Base-by-base conservation (phyloP, 92 coral and sea anemone species). In the Siderastrea siderea region DNA sequence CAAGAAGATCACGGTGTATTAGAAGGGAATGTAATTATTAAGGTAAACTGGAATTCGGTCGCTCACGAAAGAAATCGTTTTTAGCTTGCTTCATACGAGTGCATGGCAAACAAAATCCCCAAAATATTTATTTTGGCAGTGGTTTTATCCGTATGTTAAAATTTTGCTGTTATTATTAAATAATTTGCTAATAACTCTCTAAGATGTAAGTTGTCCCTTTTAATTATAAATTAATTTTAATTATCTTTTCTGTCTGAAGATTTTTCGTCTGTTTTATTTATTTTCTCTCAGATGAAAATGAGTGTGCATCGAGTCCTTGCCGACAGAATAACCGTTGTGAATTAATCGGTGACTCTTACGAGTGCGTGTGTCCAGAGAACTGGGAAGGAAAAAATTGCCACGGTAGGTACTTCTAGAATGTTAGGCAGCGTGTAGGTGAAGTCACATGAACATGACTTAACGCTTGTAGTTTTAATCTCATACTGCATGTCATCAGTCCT, bases 331-430 rank as follows among this genome's bases (percentile, higher is more conserved):
- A 53, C 5, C 10, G 14, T 5, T 57, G 81, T 1, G 6, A 77
- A 77, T 19, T 43, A 11, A 43, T 53, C 5, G 69, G 52, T 44
- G 81, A 77, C 68, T 57, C 81, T 58, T 77, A 13, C 7, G 55
- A 44, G 68, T 77, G 81, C 53, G 71, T 6, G 9, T 77, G 81
- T 61, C 54, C 68, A 26, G 68, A 58, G 50, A 47, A 14, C 48
- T 58, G 53, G 81, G 68, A 58, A 77, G 81, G 81, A 59, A 77
- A 58, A 15, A 45, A 17, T 15, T 77, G 81, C 45, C 46, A 76
- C 9, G 45, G 80, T 77, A 57, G 59, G 68, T 74, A 53, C 2
- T 17, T 44, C n/a, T n/a, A 17, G 4, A 47, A 17, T 26, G 38
- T 62, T 62, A 16, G 19, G 15, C 3, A 67, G 46, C 8, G 0